Evolutionary conservation across 2,888 invertebrate genomes (phyloP), one percentile per base, ranked within the genome.

Genomic region (Rhopalosiphum nymphaeae): DNA sequence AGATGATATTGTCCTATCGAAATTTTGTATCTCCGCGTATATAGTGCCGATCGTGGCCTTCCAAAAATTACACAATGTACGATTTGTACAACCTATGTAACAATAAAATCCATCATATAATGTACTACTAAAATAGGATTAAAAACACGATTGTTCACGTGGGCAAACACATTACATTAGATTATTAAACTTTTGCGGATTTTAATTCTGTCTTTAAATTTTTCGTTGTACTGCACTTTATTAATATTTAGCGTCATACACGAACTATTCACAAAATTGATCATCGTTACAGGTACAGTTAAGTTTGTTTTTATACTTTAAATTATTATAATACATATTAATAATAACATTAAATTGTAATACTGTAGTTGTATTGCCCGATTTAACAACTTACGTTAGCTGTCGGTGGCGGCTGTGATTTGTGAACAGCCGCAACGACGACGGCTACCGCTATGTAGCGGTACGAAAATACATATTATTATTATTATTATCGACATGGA

Each of bases 401-500:
- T 78, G 36, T 16, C 67, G n/a, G 13, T 78, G 21, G 7, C 36
- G 5, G 36, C 36, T 78, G 78, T 78, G 78, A 78, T 78, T 36
- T 78, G 36, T 21, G 36, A 78, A 78, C 78, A 7, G 36, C 78
- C 21, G 78, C 36, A 2, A 36, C 36, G 21, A 78, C 78, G 36
- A 78, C 36, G 78, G 78, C 21, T 78, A 5, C 36, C 78, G 36
- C n/a, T 36, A 36, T 21, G 78, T 21, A 78, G 36, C 36, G 36
- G 78, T 78, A 78, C 78, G 21, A 78, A 78, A 78, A 78, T 78
- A 78, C 36, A 78, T 78, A 78, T 78, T 78, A 36, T 78, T 78
- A 78, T 78, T 67, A 67, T 36, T 78, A 78, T 36, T 78, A 78
- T 78, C 36, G 78, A 42, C 78, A 78, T 36, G 78, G 36, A 78